Percentiles rank a stretch among this genome's conserved stretches.
Conservation (phyloP, 2,888 invertebrate species). For the Lasioglossum leucozonium region DNA sequence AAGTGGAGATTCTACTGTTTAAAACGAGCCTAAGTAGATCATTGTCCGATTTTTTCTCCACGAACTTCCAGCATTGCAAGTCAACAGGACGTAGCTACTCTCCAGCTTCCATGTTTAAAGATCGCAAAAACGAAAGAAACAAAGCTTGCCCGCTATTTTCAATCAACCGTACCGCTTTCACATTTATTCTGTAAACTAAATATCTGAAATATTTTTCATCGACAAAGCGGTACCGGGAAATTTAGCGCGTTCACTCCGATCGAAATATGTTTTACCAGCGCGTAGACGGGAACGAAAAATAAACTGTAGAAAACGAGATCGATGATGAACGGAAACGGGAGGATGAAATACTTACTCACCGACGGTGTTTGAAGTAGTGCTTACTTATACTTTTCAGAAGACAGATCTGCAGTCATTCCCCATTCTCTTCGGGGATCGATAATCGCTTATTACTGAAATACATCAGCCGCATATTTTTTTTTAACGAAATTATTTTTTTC, state of each 20-base stretch:
- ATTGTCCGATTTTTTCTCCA: neutral
- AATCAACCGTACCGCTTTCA: neutral
- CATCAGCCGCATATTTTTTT: too few relatives aligned
- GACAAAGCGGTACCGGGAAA: conserved; percentile 6
- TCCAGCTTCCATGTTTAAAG: neutral
- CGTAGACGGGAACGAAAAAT: conserved; percentile 39
- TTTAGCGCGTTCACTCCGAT: conserved; percentile 27
- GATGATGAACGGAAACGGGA: conserved; percentile 49
- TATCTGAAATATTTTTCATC: neutral
- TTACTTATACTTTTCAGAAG: conserved; percentile 53
- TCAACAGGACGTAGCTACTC: neutral
- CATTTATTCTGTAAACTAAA: neutral
- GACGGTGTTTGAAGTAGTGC: conserved; percentile 53
- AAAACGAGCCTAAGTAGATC: neutral
- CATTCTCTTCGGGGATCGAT: conserved; percentile 39
- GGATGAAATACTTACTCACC: conserved; percentile 54
- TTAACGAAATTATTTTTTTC: too few relatives aligned
- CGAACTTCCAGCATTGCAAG: neutral
- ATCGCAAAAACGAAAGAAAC: neutral
- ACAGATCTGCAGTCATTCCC: conserved; percentile 18
- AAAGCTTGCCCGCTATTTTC: neutral
- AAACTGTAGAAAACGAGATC: conserved; percentile 50
- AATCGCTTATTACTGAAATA: conserved; percentile 37
- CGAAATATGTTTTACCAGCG: conserved; percentile 23
- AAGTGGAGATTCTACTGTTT: neutral